phyloP scores from a whole-genome alignment of 2,797 vertebrate species.

The Corythornis leucogaster region DNA sequence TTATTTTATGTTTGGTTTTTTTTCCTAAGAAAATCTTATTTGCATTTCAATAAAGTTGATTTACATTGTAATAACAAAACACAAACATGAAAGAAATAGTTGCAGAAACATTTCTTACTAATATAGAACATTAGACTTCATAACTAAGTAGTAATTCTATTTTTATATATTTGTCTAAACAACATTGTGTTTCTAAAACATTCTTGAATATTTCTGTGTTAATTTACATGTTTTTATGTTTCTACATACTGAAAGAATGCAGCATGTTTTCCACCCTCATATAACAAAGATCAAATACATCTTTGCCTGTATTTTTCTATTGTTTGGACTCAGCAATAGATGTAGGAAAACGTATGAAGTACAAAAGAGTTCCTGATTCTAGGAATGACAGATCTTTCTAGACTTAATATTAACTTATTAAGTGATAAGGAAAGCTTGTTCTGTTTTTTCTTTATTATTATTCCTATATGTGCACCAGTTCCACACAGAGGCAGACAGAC shows the following conservation, averaged over 20 bases:
- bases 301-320: neutral
- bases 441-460: neutral
- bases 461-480: neutral
- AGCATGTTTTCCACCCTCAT: neutral
- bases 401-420: neutral
- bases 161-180: neutral
- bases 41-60: slow-evolving; percentile 8
- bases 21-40: neutral
- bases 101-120: neutral
- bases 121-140: neutral
- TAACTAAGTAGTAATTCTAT: neutral
- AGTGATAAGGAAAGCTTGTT: neutral
- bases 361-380: neutral
- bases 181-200: neutral
- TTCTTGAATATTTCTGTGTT: neutral
- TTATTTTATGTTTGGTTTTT: neutral
- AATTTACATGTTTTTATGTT: neutral
- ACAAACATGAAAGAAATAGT: neutral
- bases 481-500: neutral
- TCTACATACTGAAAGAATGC: neutral
- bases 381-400: neutral
- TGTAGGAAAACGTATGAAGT: neutral
- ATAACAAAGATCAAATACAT: neutral
- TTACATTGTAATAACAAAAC: neutral
- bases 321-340: neutral